Conservation (phyloP, 30 jellyfish, hydroid and myxozoan species). For the Euphysa ruthae region DNA sequence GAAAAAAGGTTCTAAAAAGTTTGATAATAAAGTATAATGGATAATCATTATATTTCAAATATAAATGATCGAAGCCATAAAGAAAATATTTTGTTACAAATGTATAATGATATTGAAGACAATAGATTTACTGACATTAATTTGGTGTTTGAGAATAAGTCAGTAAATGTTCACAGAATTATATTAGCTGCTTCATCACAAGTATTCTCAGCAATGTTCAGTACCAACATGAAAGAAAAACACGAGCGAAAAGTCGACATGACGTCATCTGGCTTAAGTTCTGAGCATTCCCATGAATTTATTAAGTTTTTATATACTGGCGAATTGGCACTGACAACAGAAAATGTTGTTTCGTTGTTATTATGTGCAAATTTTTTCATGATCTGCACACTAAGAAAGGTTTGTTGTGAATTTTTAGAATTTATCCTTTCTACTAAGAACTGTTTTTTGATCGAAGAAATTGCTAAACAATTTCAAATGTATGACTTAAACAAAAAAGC, state of each 20-base stretch:
- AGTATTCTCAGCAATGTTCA: conserved; percentile 73
- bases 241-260: conserved; percentile 58
- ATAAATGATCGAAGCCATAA: too few species aligned
- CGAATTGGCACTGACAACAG: conserved; percentile 23
- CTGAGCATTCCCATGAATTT: conserved; percentile 35
- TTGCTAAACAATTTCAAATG: conserved; percentile 52
- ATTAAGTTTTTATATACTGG: conserved; percentile 75
- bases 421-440: conserved; percentile 29
- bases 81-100: background rate
- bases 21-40: too few species aligned
- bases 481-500: conserved; percentile 30
- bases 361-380: conserved; percentile 47
- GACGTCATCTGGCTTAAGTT: conserved; percentile 32
- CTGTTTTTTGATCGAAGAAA: conserved; percentile 51
- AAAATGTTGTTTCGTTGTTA: conserved; percentile 54
- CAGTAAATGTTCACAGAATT: conserved; percentile 57
- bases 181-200: conserved; percentile 78
- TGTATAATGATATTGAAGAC: background rate
- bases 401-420: conserved; percentile 51
- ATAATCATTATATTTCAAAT: too few species aligned
- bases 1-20: too few species aligned
- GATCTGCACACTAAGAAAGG: conserved; percentile 40
- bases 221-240: conserved; percentile 67
- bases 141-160: conserved; percentile 9
- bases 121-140: conserved; percentile 56